phyloP scores from a whole-genome alignment of 2,113 vertebrate genomes.

The Tor tambroides region DNA sequence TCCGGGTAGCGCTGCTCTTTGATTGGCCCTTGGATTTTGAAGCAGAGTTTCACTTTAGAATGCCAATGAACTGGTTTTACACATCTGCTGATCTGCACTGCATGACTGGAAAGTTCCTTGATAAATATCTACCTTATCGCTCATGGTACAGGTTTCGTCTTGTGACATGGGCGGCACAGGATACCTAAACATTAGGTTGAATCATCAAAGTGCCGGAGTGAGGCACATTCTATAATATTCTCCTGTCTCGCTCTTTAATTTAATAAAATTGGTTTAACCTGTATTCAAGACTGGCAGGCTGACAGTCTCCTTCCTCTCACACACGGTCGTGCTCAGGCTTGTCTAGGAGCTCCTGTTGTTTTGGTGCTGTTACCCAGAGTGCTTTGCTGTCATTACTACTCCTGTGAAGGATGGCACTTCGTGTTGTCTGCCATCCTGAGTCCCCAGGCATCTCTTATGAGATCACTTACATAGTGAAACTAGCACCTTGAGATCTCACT shows the following conservation, averaged over 20 bases:
- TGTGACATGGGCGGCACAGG: neutral
- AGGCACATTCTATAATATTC: neutral
- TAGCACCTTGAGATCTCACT: constrained; percentile 39
- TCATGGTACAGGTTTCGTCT: constrained; percentile 8
- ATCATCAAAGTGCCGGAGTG: neutral
- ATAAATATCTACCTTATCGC: neutral
- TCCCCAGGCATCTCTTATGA: constrained; percentile 45
- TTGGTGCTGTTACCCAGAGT: constrained; percentile 33
- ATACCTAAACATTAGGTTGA: neutral
- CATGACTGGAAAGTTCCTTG: constrained; percentile 9
- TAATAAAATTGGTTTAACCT: neutral
- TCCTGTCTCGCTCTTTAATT: neutral
- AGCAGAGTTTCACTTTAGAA: neutral
- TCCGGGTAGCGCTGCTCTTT: neutral
- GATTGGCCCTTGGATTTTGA: constrained; percentile 14
- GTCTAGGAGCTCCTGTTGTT: constrained; percentile 27
- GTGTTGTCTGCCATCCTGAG: constrained; percentile 34
- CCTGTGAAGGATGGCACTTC: constrained; percentile 17
- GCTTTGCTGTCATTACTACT: constrained; percentile 15
- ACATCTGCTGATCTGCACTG: constrained; percentile 10
- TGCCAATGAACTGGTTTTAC: constrained; percentile 22
- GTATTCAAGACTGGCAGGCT: neutral
- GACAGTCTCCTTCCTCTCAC: neutral
- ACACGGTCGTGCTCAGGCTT: neutral
- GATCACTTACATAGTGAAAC: constrained; percentile 45